Evolutionary conservation across 2,113 vertebrate species (phyloP).

Genomic region (Pomatostomus ruficeps): DNA sequence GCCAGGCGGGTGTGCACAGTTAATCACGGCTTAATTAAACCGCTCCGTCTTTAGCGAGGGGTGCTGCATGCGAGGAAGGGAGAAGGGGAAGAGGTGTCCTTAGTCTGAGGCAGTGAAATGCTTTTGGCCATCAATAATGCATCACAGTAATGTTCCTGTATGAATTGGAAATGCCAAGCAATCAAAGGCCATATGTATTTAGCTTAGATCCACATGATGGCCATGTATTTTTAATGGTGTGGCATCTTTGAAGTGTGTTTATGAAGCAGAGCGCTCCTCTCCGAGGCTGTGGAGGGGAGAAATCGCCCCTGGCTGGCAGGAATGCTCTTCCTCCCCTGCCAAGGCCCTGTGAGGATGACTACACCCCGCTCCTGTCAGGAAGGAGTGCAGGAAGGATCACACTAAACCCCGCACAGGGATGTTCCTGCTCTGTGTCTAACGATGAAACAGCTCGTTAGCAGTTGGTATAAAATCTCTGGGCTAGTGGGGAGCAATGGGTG

Average conservation of each 20-base stretch:
- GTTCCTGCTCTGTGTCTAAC: background rate
- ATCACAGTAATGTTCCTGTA: constrained; percentile 68
- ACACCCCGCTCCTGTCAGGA: background rate
- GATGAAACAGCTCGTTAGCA: background rate
- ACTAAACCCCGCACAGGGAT: background rate
- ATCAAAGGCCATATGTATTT: constrained; percentile 78
- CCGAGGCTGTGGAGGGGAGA: background rate
- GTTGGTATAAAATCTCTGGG: background rate
- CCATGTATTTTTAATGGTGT: constrained; percentile 77
- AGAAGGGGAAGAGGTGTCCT: constrained; percentile 9
- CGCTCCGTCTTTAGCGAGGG: background rate
- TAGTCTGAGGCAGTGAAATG: constrained; percentile 51
- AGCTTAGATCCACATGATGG: constrained; percentile 70
- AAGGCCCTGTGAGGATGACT: background rate
- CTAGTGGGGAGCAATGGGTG: background rate
- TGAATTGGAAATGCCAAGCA: constrained; percentile 75
- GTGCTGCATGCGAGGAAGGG: background rate
- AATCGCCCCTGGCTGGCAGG: background rate
- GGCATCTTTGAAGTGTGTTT: constrained; percentile 72
- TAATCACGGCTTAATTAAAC: constrained; percentile 62
- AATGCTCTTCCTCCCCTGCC: background rate
- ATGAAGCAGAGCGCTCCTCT: constrained; percentile 6
- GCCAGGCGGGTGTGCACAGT: background rate
- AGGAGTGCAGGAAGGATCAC: background rate
- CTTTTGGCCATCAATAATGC: constrained; percentile 72